Percentiles rank a stretch among this genome's conserved stretches.
Evolutionary conservation across 92 coral and sea anemone species (phyloP).

Genomic region (Actinernus sp.): DNA sequence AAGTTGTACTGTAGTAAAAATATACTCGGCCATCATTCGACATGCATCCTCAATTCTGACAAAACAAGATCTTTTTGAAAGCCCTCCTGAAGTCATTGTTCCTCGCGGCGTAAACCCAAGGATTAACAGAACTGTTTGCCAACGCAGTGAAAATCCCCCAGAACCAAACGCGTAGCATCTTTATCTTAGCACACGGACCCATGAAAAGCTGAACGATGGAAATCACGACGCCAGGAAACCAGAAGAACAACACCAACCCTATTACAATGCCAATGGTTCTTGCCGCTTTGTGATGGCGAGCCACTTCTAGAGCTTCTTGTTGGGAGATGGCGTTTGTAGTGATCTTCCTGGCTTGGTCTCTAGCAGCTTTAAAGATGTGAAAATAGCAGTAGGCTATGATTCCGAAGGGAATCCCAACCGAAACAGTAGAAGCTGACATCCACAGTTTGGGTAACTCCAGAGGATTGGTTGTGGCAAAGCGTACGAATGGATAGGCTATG

Average conservation of each 20-base stretch:
- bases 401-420: slow-evolving; percentile 20
- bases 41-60: no score
- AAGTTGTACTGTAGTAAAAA: neutral
- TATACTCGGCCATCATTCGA: neutral
- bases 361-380: slow-evolving; percentile 12
- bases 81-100: slow-evolving; percentile 18
- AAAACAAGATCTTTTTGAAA: slow-evolving; percentile 10
- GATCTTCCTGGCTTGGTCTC: slow-evolving; percentile 16
- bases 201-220: slow-evolving; percentile 13
- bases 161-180: slow-evolving; percentile 24
- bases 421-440: slow-evolving; percentile 8
- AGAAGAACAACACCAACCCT: slow-evolving; percentile 28
- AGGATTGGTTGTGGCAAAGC: slow-evolving; percentile 20
- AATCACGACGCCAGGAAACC: slow-evolving; percentile 24
- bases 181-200: slow-evolving; percentile 14
- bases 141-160: slow-evolving; percentile 38
- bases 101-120: slow-evolving; percentile 31
- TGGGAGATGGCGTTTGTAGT: slow-evolving; percentile 3
- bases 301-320: slow-evolving; percentile 14
- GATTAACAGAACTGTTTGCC: slow-evolving; percentile 30
- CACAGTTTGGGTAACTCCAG: slow-evolving; percentile 9
- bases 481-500: slow-evolving; percentile 17
- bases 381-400: slow-evolving; percentile 34
- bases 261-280: slow-evolving; percentile 39
- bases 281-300: slow-evolving; percentile 34